Base-by-base conservation (phyloP, 2,888 invertebrate genomes). In the Formica aserva region DNA sequence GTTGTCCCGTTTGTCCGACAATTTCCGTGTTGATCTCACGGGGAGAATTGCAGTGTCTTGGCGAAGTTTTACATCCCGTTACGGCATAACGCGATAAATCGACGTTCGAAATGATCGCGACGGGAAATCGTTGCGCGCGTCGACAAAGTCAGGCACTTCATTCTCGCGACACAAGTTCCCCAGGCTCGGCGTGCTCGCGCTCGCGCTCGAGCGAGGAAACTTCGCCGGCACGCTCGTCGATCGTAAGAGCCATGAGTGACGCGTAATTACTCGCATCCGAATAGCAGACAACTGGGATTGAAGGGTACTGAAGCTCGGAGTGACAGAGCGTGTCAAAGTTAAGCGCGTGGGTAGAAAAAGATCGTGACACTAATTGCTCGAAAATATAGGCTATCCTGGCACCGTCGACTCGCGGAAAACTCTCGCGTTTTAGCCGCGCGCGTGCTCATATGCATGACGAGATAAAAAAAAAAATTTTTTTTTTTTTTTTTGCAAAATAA, bases 261-360 rank as follows among this genome's bases (percentile, higher is more conserved):
- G 91, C 90, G 91, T 90, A 90, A 90, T 90, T 90, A 90, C 90
- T 90, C 91, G 90, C 91, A 91, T 91, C 91, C 91, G 90, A 90
- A 90, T 91, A 91, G 86, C 90, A 90, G 90, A 88, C 90, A 91
- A 91, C 90, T 87, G 87, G 87, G 90, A 90, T 90, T 91, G 90
- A 90, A 90, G 91, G 90, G 91, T 90, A 91, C 83, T 85, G 82
- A 82, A 81, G 91, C 74, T 81, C 86, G 85, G 91, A 90, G 88
- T 91, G 90, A 89, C 88, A 91, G 88, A 91, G 71, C 91, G 82
- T 88, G 90, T 91, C 91, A 89, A 90, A 90, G 90, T 90, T 90
- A 88, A 91, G 86, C 87, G 89, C 85, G 80, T 84, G 85, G 38
- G 48, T 87, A 84, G 90, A 91, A 90, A 91, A 90, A 89, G 91